Base-by-base conservation (phyloP, 1,140 invertebrate genomes). In the Galleria mellonella region DNA sequence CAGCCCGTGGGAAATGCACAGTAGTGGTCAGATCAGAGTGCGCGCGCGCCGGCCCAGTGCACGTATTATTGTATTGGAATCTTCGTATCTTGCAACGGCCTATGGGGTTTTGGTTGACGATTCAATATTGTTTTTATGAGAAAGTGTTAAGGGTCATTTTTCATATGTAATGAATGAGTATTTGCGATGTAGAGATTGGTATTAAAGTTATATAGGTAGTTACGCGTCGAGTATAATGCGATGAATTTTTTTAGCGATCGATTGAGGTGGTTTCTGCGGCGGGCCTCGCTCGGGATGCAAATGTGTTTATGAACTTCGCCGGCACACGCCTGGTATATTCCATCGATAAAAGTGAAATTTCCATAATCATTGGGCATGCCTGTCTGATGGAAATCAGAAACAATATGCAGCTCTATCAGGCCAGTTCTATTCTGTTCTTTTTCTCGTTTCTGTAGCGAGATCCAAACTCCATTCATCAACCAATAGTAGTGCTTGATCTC, bases 1-100 rank as follows among this genome's bases (percentile, higher is more conserved):
- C 71, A 70, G 72, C 72, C 72, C 85, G 85, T 87, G 85, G 85
- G 83, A 87, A 87, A 77, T 87, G 83, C 79, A 87, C 85, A 86
- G 85, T 82, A 87, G 85, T 83, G 82, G 81, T 85, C 83, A 83
- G 82, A 85, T 74, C 72, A 72, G 72, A 72, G 53, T 68, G 76
- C 82, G 78, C 78, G 76, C 78, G 77, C 78, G 78, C 75, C 76
- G 73, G 70, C 75, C 81, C 77, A 72, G 63, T 81, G 79, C 75
- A 83, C 73, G 76, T 77, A 76, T 83, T 75, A 82, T 78, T 79
- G 72, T 72, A 70, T 70, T 69, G 65, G 67, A 71, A 72, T 65
- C 67, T 74, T 41, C 47, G 36, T 49, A 49, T 45, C 52, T 56
- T 50, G 64, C 43, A 72, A 71, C 47, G 63, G 46, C 75, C 59